Evolutionary conservation across 2,797 vertebrate species (phyloP), one percentile per base, ranked within the genome.

Genomic region (Acrocephalus scirpaceus): DNA sequence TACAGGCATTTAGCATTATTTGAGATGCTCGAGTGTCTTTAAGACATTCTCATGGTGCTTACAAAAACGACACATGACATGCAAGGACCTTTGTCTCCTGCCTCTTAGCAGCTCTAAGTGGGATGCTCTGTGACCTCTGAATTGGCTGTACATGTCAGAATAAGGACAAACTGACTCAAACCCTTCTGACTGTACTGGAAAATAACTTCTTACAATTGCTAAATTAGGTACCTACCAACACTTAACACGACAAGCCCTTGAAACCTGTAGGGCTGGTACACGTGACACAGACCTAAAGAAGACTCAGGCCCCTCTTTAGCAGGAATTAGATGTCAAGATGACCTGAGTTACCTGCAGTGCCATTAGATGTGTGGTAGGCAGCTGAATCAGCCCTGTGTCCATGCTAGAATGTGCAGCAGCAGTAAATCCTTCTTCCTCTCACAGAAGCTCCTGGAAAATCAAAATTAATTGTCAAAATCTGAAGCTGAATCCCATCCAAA

Each of bases 321-420:
- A 87, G n/a, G 15, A 93, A 18, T 1, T 20, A 13, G 36, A 21
- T 34, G 22, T 57, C 57, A 76, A 16, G 64, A 45, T 38, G 34
- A 48, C n/a, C 67, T 29, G 20, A 58, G 58, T 36, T 56, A 42
- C 36, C 36, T 13, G 12, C 23, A 32, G 2, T 9, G 64, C 38
- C 26, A 21, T 26, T 9, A 30, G 29, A 15, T n/a, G 38, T 17
- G 9, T 44, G 16, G 32, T 20, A 42, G 29, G 30, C 30, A 86
- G 17, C 19, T 57, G 34, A 64, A 74, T 53, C 53, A 83, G 3
- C 45, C 42, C 11, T 20, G 34, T 38, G 57, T 40, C 34, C 3
- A 0, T 32, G 19, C 7, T 11, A 3, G 5, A 13, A 6, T 8
- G 20, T 44, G 13, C 14, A 50, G 8, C 25, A 56, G 7, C 17